phyloP scores from a whole-genome alignment of 2,797 vertebrate genomes.

The Poecilia wingei region DNA sequence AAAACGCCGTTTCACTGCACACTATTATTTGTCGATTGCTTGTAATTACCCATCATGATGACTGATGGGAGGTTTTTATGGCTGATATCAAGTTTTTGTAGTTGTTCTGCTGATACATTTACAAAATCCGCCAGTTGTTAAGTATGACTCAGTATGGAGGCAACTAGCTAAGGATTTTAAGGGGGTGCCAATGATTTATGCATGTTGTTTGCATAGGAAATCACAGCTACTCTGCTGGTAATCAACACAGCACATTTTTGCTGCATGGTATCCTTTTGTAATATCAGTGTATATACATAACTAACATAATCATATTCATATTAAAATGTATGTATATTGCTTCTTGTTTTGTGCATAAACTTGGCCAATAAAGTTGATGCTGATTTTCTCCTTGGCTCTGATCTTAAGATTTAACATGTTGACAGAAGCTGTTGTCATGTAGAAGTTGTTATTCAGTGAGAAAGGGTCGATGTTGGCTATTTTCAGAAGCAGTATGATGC shows the following conservation, averaged over 20 bases:
- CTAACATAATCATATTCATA: not conserved
- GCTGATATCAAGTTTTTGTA: slow-evolving; percentile 64
- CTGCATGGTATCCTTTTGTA: not conserved
- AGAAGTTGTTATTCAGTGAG: not conserved
- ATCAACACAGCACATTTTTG: not conserved
- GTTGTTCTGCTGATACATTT: slow-evolving; percentile 70
- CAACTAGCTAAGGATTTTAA: slow-evolving; percentile 36
- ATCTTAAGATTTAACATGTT: not conserved
- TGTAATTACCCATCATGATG: slow-evolving; percentile 76
- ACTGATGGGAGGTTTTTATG: slow-evolving; percentile 74
- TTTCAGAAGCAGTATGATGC: not conserved
- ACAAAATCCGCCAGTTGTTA: slow-evolving; percentile 73
- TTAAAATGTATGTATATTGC: not conserved
- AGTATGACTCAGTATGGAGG: slow-evolving; percentile 55
- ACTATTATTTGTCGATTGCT: slow-evolving; percentile 76
- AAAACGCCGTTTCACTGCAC: slow-evolving; percentile 60
- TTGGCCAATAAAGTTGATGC: not conserved
- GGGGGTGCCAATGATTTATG: slow-evolving; percentile 29
- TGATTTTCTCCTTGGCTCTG: not conserved
- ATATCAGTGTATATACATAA: not conserved
- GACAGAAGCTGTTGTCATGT: not conserved
- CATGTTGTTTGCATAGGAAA: slow-evolving; percentile 22
- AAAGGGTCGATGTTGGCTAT: not conserved
- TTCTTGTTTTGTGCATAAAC: not conserved
- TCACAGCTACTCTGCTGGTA: not conserved